Evolutionary conservation across 2,888 invertebrate species (phyloP), one percentile per base, ranked within the genome.

Genomic region (Orthosia cruda): DNA sequence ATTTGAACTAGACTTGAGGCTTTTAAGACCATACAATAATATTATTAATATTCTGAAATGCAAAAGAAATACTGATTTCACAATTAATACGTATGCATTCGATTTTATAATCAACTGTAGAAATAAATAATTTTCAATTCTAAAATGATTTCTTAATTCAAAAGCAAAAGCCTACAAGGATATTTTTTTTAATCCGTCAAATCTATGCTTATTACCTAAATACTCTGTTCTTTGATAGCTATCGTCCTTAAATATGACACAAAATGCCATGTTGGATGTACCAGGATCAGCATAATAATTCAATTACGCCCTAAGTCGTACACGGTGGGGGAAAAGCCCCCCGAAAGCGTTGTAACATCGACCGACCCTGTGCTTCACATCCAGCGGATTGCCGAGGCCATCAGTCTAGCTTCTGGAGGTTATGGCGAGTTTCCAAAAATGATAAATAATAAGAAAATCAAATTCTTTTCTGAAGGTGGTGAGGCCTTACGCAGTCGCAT

Each of bases 171-270:
- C 40, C 40, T 40, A 40, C 9, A 9, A 9, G 9, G 9, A 40
- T 32, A 32, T 7, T 1, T 26, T 4, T 26, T 32, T 32, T 32
- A 32, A 32, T 0, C 9, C 40, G 40, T 40, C 7, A 40, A 40
- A 40, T 40, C 40, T 40, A 40, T 40, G 40, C 40, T 40, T n/a
- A n/a, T n/a, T n/a, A n/a, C n/a, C 3, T 40, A 7, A 26, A 9
- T 40, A 32, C 32, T 32, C 1, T 40, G 49, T 40, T 72, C 23
- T 73, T 20, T 45, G 15, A 47, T 62, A 40, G 40, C 47, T 57
- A 62, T 32, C 16, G 57, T 23, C 49, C 80, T 63, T 77, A 73
- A 80, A 20, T 47, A 16, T 76, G 20, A 72, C 63, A 70, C 26
- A 76, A 67, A 71, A 65, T 62, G 40, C 26, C 16, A 26, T 54